Evolutionary conservation across 2,888 invertebrate species (phyloP).

Genomic region (Drosophila kambysellisi): DNA sequence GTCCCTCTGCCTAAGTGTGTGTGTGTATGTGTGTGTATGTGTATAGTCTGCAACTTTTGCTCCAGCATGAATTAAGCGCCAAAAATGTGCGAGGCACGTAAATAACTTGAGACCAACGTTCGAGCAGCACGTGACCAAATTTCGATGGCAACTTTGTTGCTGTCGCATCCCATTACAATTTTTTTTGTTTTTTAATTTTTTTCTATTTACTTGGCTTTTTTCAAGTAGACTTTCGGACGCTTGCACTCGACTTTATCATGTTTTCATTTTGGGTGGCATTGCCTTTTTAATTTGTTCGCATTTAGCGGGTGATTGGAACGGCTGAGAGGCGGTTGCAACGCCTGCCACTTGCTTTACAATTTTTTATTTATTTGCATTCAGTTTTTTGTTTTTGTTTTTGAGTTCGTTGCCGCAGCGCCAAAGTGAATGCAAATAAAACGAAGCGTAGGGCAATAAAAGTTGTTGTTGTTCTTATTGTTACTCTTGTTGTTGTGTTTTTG

Average conservation of each 20-base stretch:
- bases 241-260: conserved; percentile 65
- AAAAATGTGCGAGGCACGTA: conserved; percentile 76
- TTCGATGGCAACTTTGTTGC: conserved; percentile 70
- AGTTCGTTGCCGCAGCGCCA: conserved; percentile 45
- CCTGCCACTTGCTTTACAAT: conserved; percentile 10
- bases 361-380: conserved; percentile 45
- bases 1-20: conserved; percentile 8
- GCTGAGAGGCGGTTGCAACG: background rate
- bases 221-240: conserved; percentile 36
- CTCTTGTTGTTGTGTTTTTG: conserved; percentile 32
- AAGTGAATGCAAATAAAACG: conserved; percentile 75
- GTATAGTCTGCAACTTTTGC: conserved; percentile 50
- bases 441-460: conserved; percentile 66
- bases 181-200: background rate
- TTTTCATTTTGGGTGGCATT: conserved; percentile 63
- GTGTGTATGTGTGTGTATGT: background rate
- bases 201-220: background rate
- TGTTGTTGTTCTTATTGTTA: conserved; percentile 30
- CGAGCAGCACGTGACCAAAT: conserved; percentile 73
- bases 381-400: conserved; percentile 14
- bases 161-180: conserved; percentile 7
- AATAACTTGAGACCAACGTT: conserved; percentile 64
- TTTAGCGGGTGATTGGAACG: conserved; percentile 29
- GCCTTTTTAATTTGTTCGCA: conserved; percentile 72
- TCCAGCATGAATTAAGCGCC: conserved; percentile 66